These are phyloP conservation scores for Porites lutea DNA, from an alignment of 64 coral and sea anemone genomes.

Conservation along the genomic window DNA sequence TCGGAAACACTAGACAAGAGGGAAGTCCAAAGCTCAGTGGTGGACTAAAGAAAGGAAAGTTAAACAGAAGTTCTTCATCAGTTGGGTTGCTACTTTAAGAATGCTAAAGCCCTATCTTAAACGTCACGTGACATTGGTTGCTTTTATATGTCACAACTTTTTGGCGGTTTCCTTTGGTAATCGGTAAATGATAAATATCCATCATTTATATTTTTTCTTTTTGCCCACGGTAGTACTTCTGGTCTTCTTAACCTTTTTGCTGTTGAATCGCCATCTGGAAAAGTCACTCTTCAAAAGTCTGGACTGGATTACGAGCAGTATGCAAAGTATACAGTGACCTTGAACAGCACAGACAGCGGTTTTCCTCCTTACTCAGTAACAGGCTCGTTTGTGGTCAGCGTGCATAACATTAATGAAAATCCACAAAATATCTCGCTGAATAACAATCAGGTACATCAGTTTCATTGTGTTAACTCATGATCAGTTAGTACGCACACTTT, in stretches of 20 bases:
- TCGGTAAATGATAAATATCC: too few relatives aligned
- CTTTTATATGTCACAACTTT: too few relatives aligned
- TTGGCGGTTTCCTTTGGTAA: too few relatives aligned
- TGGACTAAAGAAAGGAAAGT: too few relatives aligned
- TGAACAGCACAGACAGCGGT: constrained; percentile 83
- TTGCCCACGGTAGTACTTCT: background rate
- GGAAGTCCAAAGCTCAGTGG: too few relatives aligned
- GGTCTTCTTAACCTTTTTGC: constrained; percentile 49
- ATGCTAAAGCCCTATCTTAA: too few relatives aligned
- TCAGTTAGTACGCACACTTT: too few relatives aligned
- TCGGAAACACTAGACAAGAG: too few relatives aligned
- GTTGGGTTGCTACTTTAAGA: too few relatives aligned
- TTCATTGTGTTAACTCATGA: too few relatives aligned
- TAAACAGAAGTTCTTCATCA: too few relatives aligned
- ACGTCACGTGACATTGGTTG: too few relatives aligned
- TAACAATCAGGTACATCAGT: constrained; percentile 58
- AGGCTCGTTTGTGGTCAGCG: constrained; percentile 72
- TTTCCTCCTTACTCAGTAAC: constrained; percentile 75
- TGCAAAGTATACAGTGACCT: constrained; percentile 62
- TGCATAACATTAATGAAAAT: constrained; percentile 81
- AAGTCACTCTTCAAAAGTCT: constrained; percentile 52
- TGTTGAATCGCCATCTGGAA: constrained; percentile 73
- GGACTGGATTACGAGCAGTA: constrained; percentile 75
- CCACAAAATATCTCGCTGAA: constrained; percentile 65
- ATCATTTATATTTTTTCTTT: background rate